Evolutionary conservation across 2,113 vertebrate genomes (phyloP).

Genomic region (Etheostoma cragini): DNA sequence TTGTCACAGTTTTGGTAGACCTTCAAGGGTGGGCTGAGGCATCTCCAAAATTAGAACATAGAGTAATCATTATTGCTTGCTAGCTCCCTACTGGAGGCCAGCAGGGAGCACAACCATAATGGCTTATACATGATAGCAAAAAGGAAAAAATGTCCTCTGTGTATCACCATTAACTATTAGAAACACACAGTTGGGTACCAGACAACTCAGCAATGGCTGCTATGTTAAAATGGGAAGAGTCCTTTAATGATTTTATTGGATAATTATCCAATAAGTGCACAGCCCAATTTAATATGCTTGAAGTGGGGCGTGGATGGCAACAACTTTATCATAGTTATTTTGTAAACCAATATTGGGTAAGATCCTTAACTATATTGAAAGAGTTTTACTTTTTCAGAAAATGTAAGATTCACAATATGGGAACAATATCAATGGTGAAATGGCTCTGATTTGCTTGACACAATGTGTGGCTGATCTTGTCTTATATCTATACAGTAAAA

Average conservation of each 20-base stretch:
- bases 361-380: not conserved
- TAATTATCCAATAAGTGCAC: too few species aligned
- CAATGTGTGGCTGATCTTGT: not conserved
- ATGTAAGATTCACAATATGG: not conserved
- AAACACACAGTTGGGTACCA: not conserved
- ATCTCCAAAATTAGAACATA: slow-evolving; percentile 42
- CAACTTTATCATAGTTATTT: not conserved
- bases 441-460: not conserved
- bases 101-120: not conserved
- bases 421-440: not conserved
- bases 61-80: slow-evolving; percentile 36
- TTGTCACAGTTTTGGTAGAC: slow-evolving; percentile 31
- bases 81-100: slow-evolving; percentile 13
- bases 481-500: not conserved
- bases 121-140: not conserved
- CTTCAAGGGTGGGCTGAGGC: slow-evolving; percentile 30
- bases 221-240: not conserved
- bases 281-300: too few species aligned
- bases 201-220: not conserved
- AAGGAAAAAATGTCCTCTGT: slow-evolving; percentile 1
- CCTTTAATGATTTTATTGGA: too few species aligned
- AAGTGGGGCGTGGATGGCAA: too few species aligned
- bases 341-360: not conserved
- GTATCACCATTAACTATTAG: not conserved
- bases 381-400: not conserved